Conservation (phyloP, 1,140 invertebrate genomes). For the Oryzaephilus surinamensis region DNA sequence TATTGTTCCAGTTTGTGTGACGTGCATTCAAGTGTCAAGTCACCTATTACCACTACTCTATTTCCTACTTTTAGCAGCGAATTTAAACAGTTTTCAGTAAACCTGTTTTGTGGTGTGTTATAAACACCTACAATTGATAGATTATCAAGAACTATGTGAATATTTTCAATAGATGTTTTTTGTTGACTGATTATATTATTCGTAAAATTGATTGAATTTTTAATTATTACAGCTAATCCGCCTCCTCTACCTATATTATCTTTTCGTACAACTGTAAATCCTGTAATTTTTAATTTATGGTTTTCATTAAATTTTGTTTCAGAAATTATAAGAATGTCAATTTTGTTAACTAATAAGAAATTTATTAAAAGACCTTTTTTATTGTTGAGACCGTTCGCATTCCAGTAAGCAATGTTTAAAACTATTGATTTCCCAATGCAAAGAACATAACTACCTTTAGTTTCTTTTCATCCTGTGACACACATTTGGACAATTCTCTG, state of each 20-base stretch:
- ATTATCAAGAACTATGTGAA: background rate
- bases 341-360: constrained; percentile 1
- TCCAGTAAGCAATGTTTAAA: background rate
- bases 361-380: constrained; percentile 1
- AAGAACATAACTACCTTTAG: too few species aligned
- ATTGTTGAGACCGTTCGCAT: background rate
- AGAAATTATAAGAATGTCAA: constrained; percentile 1
- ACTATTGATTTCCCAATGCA: background rate
- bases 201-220: background rate
- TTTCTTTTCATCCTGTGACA: background rate
- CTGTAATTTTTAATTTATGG: constrained; percentile 1
- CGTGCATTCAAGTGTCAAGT: background rate
- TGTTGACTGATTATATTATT: background rate
- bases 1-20: background rate
- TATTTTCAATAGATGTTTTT: background rate
- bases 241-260: background rate
- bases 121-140: background rate
- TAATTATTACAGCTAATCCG: background rate
- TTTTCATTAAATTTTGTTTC: constrained; percentile 1
- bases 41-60: background rate
- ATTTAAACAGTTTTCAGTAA: background rate
- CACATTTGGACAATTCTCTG: background rate
- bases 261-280: background rate
- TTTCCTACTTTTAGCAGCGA: background rate
- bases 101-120: background rate